Conservation (phyloP, 2,888 invertebrate species). For the Drosophila eohydei region DNA sequence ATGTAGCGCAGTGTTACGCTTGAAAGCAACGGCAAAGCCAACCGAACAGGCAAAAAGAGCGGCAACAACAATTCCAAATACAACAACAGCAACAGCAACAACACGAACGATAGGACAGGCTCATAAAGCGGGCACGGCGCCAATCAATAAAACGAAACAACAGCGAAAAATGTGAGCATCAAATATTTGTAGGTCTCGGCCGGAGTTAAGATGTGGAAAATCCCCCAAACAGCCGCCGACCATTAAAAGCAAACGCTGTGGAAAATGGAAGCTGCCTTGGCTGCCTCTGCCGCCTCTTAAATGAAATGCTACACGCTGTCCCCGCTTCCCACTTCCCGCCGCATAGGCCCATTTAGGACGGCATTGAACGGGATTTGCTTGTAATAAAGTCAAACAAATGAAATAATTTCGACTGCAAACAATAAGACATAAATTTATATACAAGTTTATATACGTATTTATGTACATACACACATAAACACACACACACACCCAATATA, state of each 20-base stretch:
- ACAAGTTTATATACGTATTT: constrained; percentile 41
- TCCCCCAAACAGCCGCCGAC: constrained; percentile 64
- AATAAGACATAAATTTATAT: constrained; percentile 82
- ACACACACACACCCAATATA: neutral
- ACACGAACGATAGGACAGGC: constrained; percentile 13
- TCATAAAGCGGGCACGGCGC: constrained; percentile 73
- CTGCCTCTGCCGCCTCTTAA: constrained; percentile 10
- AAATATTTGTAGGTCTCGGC: constrained; percentile 78
- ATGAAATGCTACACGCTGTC: constrained; percentile 36
- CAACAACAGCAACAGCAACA: constrained; percentile 15
- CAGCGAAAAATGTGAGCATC: constrained; percentile 68
- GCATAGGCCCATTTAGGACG: constrained; percentile 18
- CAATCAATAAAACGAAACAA: constrained; percentile 76
- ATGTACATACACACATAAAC: neutral
- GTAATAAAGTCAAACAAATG: constrained; percentile 81
- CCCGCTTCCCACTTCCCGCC: neutral
- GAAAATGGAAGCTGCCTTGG: constrained; percentile 56
- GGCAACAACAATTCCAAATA: constrained; percentile 32
- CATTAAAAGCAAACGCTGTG: constrained; percentile 80
- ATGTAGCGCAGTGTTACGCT: constrained; percentile 58
- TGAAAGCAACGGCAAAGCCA: constrained; percentile 47
- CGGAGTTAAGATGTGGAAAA: constrained; percentile 81
- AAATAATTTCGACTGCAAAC: constrained; percentile 81
- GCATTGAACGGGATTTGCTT: constrained; percentile 73
- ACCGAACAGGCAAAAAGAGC: constrained; percentile 30